Evolutionary conservation across 2,888 invertebrate genomes (phyloP).

Genomic region (Agapostemon virescens): DNA sequence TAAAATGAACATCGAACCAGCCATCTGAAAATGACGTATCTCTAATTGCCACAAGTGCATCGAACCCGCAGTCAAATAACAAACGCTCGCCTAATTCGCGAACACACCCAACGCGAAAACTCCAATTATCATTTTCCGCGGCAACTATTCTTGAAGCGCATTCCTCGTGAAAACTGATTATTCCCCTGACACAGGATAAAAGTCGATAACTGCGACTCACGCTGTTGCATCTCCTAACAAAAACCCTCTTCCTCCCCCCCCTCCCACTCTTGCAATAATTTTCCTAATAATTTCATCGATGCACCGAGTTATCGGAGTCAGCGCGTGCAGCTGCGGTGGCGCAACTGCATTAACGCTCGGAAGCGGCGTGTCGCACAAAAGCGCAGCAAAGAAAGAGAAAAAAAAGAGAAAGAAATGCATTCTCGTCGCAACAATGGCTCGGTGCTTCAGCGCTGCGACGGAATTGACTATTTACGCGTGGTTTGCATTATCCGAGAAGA

Average conservation of each 20-base stretch:
- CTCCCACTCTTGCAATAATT: too few relatives aligned
- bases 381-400: too few relatives aligned
- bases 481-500: background rate
- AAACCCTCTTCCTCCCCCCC: too few relatives aligned
- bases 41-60: too few relatives aligned
- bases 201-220: background rate
- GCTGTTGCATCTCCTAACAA: background rate
- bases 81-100: too few relatives aligned
- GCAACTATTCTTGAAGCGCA: too few relatives aligned
- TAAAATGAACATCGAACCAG: too few relatives aligned
- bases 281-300: slow-evolving; percentile 5
- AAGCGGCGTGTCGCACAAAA: background rate
- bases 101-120: too few relatives aligned
- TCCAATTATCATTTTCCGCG: too few relatives aligned
- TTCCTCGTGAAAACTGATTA: background rate
- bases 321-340: background rate
- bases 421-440: background rate
- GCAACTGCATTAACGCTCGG: background rate
- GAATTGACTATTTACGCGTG: slow-evolving; percentile 1
- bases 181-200: background rate
- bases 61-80: too few relatives aligned
- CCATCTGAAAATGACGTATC: too few relatives aligned
- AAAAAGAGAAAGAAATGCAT: slow-evolving; percentile 1
- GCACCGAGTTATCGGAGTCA: too few relatives aligned
- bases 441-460: background rate